Percentiles rank a stretch among this genome's conserved stretches.
These are phyloP conservation scores for Scolanthus callimorphus DNA, from an alignment of 92 coral and sea anemone species.

Conservation along the genomic window DNA sequence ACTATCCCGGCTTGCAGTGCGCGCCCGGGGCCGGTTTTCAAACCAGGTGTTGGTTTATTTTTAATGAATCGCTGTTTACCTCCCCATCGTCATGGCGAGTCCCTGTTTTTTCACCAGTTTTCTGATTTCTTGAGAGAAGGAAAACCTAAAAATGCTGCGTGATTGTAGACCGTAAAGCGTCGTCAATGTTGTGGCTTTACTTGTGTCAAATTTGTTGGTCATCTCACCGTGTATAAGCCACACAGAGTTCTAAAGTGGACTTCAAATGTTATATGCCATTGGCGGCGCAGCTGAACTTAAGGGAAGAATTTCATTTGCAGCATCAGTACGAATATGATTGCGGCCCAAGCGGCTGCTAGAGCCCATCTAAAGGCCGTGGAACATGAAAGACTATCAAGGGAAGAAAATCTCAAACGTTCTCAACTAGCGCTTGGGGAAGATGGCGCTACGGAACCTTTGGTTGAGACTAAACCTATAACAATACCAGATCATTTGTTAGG, in stretches of 20 bases:
- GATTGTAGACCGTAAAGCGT: conserved; percentile 21
- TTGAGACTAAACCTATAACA: conserved; percentile 41
- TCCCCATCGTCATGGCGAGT: conserved; percentile 99
- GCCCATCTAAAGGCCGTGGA: conserved; percentile 73
- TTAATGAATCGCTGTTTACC: conserved; percentile 99
- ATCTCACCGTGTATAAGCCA: conserved; percentile 25
- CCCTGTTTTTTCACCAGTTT: conserved; percentile 90
- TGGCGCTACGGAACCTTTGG: conserved; percentile 41
- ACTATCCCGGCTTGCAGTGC: conserved; percentile 77
- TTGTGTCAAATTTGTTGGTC: conserved; percentile 7
- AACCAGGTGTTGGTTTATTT: conserved; percentile 97
- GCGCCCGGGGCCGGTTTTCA: conserved; percentile 58
- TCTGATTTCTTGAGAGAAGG: conserved; percentile 74
- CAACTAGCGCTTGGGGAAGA: conserved; percentile 45
- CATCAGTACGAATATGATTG: conserved; percentile 81
- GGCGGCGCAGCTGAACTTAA: conserved; percentile 90
- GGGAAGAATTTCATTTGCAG: conserved; percentile 82
- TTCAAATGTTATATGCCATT: conserved; percentile 99
- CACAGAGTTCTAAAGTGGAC: conserved; percentile 58
- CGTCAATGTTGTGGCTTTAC: conserved; percentile 16
- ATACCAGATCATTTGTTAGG: conserved; percentile 90
- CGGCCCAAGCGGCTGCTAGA: conserved; percentile 85
- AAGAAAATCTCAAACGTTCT: conserved; percentile 64
- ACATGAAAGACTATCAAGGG: conserved; percentile 65
- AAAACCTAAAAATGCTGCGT: conserved; percentile 27